Base-by-base conservation (phyloP, 1,140 invertebrate species). In the Drosophila willistoni region DNA sequence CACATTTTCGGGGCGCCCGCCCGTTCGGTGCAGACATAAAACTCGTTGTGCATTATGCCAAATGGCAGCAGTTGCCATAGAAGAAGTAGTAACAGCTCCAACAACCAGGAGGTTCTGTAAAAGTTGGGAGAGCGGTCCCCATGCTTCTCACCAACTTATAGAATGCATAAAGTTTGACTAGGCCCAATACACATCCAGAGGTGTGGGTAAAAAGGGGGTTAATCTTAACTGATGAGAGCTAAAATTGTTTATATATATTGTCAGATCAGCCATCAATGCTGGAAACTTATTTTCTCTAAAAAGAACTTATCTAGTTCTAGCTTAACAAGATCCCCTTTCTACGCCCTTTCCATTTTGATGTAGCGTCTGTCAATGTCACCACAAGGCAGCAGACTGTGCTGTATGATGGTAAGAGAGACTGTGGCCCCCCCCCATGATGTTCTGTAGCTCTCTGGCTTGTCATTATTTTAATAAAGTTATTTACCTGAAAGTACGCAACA, bases 381-480 rank as follows among this genome's bases (percentile, higher is more conserved):
- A 33, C 64, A 61, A 59, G 44, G 44, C 66, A 44, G 19, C 39
- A 34, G 73, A 75, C 66, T 64, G 57, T 56, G 13, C 17, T 19
- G 9, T 33, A 19, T 14, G 13, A 39, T 33, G 22, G n/a, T n/a
- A 61, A 29, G 42, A 29, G 22, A 19, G 66, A 39, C 60, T 61
- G 34, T 59, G 47, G 54, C 19, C 9, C 51, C 39, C 39, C 39
- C 71, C 54, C 55, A 19, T 19, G 44, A 17, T 19, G 17, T 12
- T 51, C 17, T 51, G 44, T 19, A 22, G 44, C 44, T 51, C 59
- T 67, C 56, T 59, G 68, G 84, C 80, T 81, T 84, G 85, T 90
- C 84, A 89, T 90, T 90, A 87, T 87, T 90, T 89, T 89, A 89
- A 89, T 89, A 89, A 89, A 89, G 84, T 89, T 89, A 89, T 89